phyloP scores from a whole-genome alignment of 2,888 invertebrate genomes.

The Cistogaster globosa region DNA sequence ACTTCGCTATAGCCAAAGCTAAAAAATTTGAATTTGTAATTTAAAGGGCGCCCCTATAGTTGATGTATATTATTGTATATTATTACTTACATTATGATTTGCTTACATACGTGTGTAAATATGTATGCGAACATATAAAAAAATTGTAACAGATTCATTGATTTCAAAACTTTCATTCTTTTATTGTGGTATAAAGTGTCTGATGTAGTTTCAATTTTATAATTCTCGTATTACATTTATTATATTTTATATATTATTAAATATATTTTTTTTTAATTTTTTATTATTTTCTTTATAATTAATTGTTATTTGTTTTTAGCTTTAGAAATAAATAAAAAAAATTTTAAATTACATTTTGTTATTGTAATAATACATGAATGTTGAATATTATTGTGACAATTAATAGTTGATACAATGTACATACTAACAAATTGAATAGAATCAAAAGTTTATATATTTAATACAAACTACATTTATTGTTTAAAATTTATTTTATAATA shows the following conservation, averaged over 20 bases:
- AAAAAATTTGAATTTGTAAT: too few relatives aligned
- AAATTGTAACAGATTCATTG: too few relatives aligned
- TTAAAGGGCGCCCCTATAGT: too few relatives aligned
- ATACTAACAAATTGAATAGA: constrained; percentile 60
- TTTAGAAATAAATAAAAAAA: constrained; percentile 54
- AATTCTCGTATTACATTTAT: constrained; percentile 19
- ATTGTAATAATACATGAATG: constrained; percentile 57
- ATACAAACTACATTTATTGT: constrained; percentile 56
- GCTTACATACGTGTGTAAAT: too few relatives aligned
- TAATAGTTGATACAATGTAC: constrained; percentile 59
- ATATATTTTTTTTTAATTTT: constrained; percentile 12
- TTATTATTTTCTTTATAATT: constrained; percentile 6
- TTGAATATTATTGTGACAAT: constrained; percentile 53
- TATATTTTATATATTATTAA: constrained; percentile 8
- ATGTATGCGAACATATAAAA: neutral
- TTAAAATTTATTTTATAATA: constrained; percentile 54
- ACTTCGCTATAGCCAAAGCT: too few relatives aligned
- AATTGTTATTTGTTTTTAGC: constrained; percentile 31
- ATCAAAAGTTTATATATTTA: constrained; percentile 55
- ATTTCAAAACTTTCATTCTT: too few relatives aligned
- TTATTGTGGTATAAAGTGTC: too few relatives aligned
- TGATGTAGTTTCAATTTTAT: neutral
- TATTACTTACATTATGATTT: too few relatives aligned
- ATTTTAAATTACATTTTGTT: constrained; percentile 48
- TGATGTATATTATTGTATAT: too few relatives aligned